Evolutionary conservation across 1,140 invertebrate species (phyloP), one percentile per base, ranked within the genome.

Genomic region (Leptinotarsa lineolata): DNA sequence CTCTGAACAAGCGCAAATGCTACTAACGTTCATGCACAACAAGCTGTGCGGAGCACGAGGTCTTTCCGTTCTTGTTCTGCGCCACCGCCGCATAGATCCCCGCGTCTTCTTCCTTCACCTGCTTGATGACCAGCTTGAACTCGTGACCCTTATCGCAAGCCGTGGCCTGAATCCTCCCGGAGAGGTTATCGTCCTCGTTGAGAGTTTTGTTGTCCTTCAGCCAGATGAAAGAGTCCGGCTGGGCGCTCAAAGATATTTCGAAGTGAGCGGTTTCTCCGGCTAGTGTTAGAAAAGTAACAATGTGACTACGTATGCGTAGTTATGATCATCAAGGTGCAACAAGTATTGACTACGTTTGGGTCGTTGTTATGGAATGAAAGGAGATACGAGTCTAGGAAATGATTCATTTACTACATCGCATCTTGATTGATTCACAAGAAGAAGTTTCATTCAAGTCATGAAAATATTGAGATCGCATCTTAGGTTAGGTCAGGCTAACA

Each of bases 31-130:
- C 88, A 81, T 94, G 91, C 63, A 97, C 93, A 69, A 93, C 88
- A 68, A 97, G 88, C 82, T 94, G 93, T 61, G 94, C 93, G 48
- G 94, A 95, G 82, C 94, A 94, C 68, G 91, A 91, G 8, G 93
- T 89, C 78, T 92, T 92, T 45, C 95, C 93, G 45, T 92, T 90
- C 1, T 87, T 86, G 82, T 96, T 97, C 60, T 90, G 90, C n/a
- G 95, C 96, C 48, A 93, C 89, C 66, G 95, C 95, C 0, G 94
- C 97, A 82, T 99, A 99, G 21, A 95, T 89, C 16, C 97, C 97
- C 2, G 90, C 89, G 85, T 99, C 97, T 46, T 90, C 90, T 70
- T 93, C 92, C 21, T 88, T 87, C 70, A 93, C 94, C 78, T 97
- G 92, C 76, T 92, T 88, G 21, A 99, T 90, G 78, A 92, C 88